A percentile compares a stretch with the other conserved stretches of the same genome.
phyloP scores from a whole-genome alignment of 2,113 vertebrate species.

The Anarhynchus alexandrinus region DNA sequence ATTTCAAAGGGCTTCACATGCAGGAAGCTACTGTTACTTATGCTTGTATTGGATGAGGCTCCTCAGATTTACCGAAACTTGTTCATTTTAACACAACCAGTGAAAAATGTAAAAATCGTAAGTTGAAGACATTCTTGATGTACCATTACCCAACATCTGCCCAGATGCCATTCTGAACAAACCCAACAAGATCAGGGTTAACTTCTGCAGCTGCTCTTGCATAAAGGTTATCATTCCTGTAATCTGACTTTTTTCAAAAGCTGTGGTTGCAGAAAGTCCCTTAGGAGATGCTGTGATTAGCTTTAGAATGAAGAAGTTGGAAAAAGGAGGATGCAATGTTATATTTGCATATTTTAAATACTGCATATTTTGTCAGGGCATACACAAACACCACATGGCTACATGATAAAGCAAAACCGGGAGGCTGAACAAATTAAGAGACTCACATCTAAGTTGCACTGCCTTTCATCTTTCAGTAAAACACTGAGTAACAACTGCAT shows the following conservation, averaged over 20 bases:
- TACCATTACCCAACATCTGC: neutral
- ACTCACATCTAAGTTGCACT: neutral
- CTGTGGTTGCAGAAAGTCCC: neutral
- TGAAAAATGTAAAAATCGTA: neutral
- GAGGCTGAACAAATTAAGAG: neutral
- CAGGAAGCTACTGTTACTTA: neutral
- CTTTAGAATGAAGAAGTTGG: neutral
- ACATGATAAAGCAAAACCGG: neutral
- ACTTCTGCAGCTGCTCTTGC: neutral
- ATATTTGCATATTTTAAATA: neutral
- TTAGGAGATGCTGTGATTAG: neutral
- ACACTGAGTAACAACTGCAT: neutral
- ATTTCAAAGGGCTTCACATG: neutral
- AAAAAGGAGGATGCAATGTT: neutral
- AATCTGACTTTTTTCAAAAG: neutral
- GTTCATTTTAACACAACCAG: neutral
- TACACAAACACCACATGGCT: neutral
- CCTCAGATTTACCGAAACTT: neutral
- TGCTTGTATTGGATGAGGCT: neutral
- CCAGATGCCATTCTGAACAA: neutral
- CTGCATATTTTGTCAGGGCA: rapidly evolving
- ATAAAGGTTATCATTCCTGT: neutral
- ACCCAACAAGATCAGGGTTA: neutral
- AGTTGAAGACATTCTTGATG: neutral
- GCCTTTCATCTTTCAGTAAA: neutral